These are phyloP conservation scores for Zoanthus solanderi DNA, from an alignment of 92 coral and sea anemone genomes.

Conservation along the genomic window DNA sequence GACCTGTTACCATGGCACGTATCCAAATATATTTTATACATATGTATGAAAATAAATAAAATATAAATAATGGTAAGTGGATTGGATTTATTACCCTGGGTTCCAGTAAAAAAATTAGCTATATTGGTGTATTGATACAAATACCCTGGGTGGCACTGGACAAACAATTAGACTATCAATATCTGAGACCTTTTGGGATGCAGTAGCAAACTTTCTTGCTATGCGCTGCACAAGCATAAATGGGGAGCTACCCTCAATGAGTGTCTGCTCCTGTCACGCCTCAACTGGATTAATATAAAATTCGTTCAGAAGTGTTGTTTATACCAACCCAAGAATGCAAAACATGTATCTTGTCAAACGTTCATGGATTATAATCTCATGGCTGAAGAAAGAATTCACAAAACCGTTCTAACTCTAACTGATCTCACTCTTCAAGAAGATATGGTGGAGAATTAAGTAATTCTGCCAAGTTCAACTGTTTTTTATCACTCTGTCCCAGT, in stretches of 20 bases:
- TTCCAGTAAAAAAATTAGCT: no score
- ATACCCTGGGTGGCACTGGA: conserved; percentile 37
- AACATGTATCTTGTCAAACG: conserved; percentile 4
- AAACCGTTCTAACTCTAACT: neutral
- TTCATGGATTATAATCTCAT: conserved; percentile 43
- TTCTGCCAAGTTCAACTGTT: neutral
- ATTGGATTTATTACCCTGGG: no score
- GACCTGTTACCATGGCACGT: no score
- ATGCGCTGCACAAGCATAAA: conserved; percentile 51
- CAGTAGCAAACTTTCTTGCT: conserved; percentile 31
- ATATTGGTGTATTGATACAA: neutral
- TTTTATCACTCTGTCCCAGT: neutral
- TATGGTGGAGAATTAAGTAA: neutral
- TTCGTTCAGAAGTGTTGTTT: conserved; percentile 25
- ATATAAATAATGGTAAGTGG: no score
- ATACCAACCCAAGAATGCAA: conserved; percentile 64
- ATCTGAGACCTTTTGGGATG: neutral
- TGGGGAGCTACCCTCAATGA: conserved; percentile 18
- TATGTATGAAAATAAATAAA: no score
- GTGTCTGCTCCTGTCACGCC: neutral
- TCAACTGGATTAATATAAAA: conserved; percentile 38
- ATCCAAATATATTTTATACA: no score
- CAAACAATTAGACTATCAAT: conserved; percentile 1
- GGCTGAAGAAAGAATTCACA: conserved; percentile 48
- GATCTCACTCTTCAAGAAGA: conserved; percentile 29